Percentiles rank a stretch among this genome's conserved stretches.
Conservation (phyloP, 2,888 invertebrate species). For the Timema cristinae region DNA sequence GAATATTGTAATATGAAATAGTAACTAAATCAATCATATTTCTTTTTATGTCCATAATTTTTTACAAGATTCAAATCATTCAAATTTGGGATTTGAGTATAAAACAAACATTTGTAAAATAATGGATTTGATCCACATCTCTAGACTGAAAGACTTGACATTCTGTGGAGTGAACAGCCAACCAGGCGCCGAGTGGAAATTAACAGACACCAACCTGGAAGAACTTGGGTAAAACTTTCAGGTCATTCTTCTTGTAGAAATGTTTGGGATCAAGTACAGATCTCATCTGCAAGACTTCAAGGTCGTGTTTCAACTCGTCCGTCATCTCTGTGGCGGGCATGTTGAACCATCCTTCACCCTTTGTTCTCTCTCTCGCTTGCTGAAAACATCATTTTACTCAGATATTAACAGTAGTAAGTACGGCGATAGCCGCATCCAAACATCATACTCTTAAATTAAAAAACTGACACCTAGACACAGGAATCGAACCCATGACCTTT, state of each 20-base stretch:
- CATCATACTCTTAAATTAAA: slow-evolving; percentile 18
- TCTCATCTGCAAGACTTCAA: slow-evolving; percentile 89
- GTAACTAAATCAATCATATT: no score
- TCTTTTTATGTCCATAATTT: no score
- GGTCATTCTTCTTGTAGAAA: slow-evolving; percentile 92
- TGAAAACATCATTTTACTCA: slow-evolving; percentile 43
- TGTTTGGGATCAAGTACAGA: slow-evolving; percentile 86
- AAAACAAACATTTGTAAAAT: no score
- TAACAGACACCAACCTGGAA: slow-evolving; percentile 64
- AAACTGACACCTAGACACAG: no score
- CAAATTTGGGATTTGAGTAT: no score
- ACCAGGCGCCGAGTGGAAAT: no score
- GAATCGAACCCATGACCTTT: no score
- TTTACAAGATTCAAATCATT: no score
- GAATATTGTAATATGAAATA: no score
- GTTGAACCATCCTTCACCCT: slow-evolving; percentile 86
- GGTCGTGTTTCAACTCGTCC: slow-evolving; percentile 80
- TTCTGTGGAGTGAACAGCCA: no score
- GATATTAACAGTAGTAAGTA: neutral
- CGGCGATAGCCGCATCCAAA: neutral
- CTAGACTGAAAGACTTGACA: no score
- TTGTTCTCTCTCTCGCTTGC: slow-evolving; percentile 72
- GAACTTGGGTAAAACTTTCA: slow-evolving; percentile 83
- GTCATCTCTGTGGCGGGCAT: slow-evolving; percentile 86
- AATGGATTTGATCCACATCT: no score